Percentiles rank a stretch among this genome's conserved stretches.
These are phyloP conservation scores for Trigoniulus corallinus DNA, from an alignment of 1,140 invertebrate species.

Conservation along the genomic window DNA sequence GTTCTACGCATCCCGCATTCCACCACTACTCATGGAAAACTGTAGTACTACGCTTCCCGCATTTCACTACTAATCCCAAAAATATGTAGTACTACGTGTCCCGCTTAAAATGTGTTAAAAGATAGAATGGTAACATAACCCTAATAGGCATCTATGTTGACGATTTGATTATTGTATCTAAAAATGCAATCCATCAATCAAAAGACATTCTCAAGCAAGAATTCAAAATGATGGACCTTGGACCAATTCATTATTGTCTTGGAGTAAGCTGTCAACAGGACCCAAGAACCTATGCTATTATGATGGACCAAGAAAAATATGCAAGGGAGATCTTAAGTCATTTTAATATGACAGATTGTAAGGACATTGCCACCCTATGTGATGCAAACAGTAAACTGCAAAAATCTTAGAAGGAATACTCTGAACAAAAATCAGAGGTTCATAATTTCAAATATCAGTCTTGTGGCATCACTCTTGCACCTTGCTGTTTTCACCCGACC, in stretches of 20 bases:
- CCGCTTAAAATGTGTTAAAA: no score
- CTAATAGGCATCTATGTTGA: constrained; percentile 11
- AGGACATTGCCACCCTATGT: constrained; percentile 6
- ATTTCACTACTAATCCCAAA: no score
- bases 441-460: constrained; percentile 19
- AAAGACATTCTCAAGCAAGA: constrained; percentile 12
- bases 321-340: constrained; percentile 19
- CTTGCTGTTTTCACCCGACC: constrained; percentile 25
- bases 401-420: not conserved
- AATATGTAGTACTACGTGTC: no score
- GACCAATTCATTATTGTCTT: constrained; percentile 15
- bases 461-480: constrained; percentile 27
- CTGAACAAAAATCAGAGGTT: constrained; percentile 2
- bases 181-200: constrained; percentile 10
- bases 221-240: constrained; percentile 16
- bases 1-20: no score
- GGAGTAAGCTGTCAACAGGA: constrained; percentile 18
- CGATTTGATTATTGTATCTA: constrained; percentile 7
- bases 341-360: constrained; percentile 12
- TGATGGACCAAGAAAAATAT: constrained; percentile 21
- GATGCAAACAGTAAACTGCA: constrained; percentile 4
- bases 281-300: constrained; percentile 13
- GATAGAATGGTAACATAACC: not conserved
- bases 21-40: no score
- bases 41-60: no score